Percentiles rank a stretch among this genome's conserved stretches.
These are phyloP conservation scores for Meda fulgida DNA, from an alignment of 2,797 vertebrate species.

Conservation along the genomic window DNA sequence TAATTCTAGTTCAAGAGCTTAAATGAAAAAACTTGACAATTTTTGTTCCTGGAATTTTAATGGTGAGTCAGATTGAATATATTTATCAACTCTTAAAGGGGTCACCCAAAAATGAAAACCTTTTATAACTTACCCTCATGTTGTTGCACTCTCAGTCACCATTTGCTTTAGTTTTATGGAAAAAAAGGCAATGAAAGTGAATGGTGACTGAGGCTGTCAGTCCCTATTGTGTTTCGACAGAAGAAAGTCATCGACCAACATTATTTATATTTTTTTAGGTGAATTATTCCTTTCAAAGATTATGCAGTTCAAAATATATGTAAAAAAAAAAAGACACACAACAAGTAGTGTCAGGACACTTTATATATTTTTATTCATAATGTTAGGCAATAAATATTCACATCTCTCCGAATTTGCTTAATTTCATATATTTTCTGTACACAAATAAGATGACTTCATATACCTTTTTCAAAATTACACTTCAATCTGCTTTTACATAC, in stretches of 20 bases:
- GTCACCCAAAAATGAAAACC: background rate
- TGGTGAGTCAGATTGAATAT: background rate
- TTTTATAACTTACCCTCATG: background rate
- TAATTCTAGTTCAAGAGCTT: background rate
- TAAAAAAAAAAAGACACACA: constrained; percentile 41
- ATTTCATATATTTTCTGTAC: constrained; percentile 77
- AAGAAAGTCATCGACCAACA: background rate
- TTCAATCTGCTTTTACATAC: constrained; percentile 76
- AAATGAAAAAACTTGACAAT: background rate
- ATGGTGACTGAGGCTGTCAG: background rate
- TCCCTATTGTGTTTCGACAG: background rate
- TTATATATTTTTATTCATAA: constrained; percentile 78
- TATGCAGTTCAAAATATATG: background rate
- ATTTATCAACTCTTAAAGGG: background rate
- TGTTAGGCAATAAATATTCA: constrained; percentile 85
- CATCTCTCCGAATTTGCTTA: constrained; percentile 80
- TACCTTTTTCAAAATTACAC: constrained; percentile 77
- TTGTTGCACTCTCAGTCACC: background rate
- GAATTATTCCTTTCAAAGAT: background rate
- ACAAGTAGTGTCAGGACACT: constrained; percentile 78
- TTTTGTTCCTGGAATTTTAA: background rate
- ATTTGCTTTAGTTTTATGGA: background rate
- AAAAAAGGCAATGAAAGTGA: background rate
- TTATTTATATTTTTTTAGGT: background rate
- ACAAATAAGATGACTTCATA: constrained; percentile 77